These are phyloP conservation scores for Myotis vivesi DNA, from an alignment of 2,797 vertebrate genomes.

Conservation along the genomic window DNA sequence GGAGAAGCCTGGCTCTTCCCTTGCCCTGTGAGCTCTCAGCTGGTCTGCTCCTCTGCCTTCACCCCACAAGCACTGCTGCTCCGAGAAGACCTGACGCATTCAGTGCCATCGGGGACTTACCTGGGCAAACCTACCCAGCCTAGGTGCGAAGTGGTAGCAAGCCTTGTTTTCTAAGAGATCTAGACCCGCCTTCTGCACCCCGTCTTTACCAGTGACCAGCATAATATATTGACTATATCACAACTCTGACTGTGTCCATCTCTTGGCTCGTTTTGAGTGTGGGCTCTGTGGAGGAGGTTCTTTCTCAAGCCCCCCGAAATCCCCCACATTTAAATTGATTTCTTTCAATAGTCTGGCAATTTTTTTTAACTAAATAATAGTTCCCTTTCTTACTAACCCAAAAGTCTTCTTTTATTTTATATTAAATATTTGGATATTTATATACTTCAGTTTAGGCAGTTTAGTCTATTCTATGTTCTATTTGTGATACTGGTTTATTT, in stretches of 20 bases:
- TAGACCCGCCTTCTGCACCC: background rate
- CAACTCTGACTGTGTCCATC: background rate
- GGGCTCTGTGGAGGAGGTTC: background rate
- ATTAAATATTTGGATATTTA: constrained; percentile 7
- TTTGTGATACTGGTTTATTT: background rate
- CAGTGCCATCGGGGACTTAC: background rate
- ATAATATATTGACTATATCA: background rate
- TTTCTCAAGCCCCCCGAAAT: background rate
- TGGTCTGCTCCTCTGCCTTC: background rate
- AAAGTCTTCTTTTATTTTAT: background rate
- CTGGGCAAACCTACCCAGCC: background rate
- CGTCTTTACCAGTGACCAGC: background rate
- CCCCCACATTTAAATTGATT: background rate
- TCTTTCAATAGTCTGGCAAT: background rate
- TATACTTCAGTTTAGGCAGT: background rate
- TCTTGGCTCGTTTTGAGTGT: background rate
- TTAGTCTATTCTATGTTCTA: background rate
- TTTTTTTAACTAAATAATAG: background rate
- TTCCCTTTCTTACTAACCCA: background rate
- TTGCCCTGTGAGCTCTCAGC: background rate
- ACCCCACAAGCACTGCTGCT: background rate
- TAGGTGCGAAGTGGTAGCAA: background rate
- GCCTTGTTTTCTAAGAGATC: background rate
- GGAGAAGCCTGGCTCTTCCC: background rate
- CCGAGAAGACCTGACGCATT: background rate